Conservation (phyloP, 2,797 vertebrate species). For the Sebastes aleutianus region DNA sequence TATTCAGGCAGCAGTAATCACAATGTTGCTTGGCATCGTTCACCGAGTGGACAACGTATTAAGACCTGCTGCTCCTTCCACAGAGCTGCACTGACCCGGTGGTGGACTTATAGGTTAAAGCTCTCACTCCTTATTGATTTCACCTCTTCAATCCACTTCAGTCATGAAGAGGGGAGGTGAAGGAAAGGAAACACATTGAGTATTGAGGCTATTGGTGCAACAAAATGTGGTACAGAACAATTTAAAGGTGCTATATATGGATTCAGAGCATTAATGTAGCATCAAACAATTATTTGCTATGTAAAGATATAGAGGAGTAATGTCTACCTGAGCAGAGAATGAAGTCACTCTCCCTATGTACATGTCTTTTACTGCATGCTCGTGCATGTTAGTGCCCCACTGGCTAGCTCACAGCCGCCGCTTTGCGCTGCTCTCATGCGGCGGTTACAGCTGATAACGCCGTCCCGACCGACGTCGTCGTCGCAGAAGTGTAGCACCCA, state of each 20-base stretch:
- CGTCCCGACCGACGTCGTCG: accelerated
- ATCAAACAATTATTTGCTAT: accelerated
- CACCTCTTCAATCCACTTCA: constrained; percentile 39
- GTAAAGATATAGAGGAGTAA: neutral
- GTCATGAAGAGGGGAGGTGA: neutral
- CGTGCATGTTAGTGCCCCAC: accelerated
- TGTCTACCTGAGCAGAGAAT: neutral
- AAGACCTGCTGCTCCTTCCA: constrained; percentile 22
- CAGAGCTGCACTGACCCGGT: constrained; percentile 4
- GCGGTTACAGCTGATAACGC: too few relatives aligned
- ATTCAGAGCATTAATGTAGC: neutral
- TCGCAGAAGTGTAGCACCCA: too few relatives aligned
- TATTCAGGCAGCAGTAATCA: constrained; percentile 11
- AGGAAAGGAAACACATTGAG: neutral
- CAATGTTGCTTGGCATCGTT: constrained; percentile 21
- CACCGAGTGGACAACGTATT: constrained; percentile 11
- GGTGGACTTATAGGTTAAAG: constrained; percentile 32
- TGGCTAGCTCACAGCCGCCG: accelerated
- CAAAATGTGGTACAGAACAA: neutral
- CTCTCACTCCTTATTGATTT: constrained; percentile 27
- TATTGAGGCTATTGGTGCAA: neutral
- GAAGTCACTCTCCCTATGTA: neutral
- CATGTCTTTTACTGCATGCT: accelerated
- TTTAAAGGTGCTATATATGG: neutral
- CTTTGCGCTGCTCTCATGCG: too few relatives aligned